Conservation (phyloP, 2,113 vertebrate species). For the Catharus minimus region DNA sequence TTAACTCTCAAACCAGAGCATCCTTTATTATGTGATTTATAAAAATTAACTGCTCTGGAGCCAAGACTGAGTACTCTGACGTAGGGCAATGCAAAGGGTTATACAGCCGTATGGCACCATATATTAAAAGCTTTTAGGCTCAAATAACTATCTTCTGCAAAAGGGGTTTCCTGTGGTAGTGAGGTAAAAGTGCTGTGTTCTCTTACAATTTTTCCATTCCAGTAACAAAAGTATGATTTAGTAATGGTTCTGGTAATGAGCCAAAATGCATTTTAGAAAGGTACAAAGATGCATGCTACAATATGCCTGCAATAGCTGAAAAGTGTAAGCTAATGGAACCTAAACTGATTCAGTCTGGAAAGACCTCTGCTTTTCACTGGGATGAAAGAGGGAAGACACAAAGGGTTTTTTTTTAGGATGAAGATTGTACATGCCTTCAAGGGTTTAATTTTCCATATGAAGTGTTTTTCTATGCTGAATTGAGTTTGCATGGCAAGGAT, state of each 20-base stretch:
- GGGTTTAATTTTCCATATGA: background rate
- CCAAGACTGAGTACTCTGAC: background rate
- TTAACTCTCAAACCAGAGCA: background rate
- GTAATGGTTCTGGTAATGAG: constrained; percentile 10
- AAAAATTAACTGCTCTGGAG: background rate
- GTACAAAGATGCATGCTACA: background rate
- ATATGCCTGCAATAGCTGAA: background rate
- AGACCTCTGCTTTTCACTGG: background rate
- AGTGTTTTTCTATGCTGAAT: background rate
- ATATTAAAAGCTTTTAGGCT: background rate
- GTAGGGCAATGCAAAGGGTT: background rate
- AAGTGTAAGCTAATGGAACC: constrained; percentile 28
- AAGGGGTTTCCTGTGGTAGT: background rate
- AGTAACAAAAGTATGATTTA: background rate
- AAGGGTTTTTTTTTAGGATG: background rate
- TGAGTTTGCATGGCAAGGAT: background rate
- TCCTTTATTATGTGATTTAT: background rate
- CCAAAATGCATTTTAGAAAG: constrained; percentile 26
- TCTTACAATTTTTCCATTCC: background rate
- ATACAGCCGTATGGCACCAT: background rate
- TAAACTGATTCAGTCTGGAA: background rate
- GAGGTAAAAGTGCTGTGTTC: background rate
- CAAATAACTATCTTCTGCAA: background rate
- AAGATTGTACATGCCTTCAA: background rate
- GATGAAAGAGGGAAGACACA: background rate